Evolutionary conservation across 2,888 invertebrate species (phyloP), one percentile per base, ranked within the genome.

Genomic region (Diarsia rubi): DNA sequence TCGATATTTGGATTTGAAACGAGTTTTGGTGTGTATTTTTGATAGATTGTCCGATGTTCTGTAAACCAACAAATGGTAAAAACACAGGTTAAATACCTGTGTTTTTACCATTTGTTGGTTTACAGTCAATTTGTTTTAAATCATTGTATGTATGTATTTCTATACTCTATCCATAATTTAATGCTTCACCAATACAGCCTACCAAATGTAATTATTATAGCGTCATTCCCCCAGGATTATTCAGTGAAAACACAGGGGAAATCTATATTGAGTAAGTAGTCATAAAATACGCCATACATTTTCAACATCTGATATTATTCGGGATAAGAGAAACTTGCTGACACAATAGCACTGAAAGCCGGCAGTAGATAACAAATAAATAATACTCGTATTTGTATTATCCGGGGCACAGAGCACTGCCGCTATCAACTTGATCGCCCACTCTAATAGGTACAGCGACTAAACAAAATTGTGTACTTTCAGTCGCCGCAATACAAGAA

Each of bases 311-410:
- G 78, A 76, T 77, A 68, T 84, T 69, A 82, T 85, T 75, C 64
- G 64, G 68, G 27, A 82, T 77, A 82, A 68, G 63, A 71, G 49
- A 69, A 75, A 79, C 66, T 73, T 73, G 82, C 73, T 77, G 75
- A 76, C 75, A 86, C 72, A 85, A 85, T 76, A 72, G 81, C 57
- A 69, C 52, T 45, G 67, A 62, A 64, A 67, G 82, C 66, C n/a
- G 66, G 71, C 72, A 79, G 49, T 54, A 64, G 83, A 64, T 67
- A 83, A 57, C 80, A 62, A 69, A 74, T 81, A 69, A 78, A 82
- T 77, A 70, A 66, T 65, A 69, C 57, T 69, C 31, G 66, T 81
- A 75, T 84, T 66, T 69, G 77, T 84, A 69, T 81, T 72, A 62
- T 76, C 49, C 62, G 65, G 69, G 76, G 82, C 65, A 71, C 71